Base-by-base conservation (phyloP, 2,113 vertebrate species). In the Rhineura floridana region DNA sequence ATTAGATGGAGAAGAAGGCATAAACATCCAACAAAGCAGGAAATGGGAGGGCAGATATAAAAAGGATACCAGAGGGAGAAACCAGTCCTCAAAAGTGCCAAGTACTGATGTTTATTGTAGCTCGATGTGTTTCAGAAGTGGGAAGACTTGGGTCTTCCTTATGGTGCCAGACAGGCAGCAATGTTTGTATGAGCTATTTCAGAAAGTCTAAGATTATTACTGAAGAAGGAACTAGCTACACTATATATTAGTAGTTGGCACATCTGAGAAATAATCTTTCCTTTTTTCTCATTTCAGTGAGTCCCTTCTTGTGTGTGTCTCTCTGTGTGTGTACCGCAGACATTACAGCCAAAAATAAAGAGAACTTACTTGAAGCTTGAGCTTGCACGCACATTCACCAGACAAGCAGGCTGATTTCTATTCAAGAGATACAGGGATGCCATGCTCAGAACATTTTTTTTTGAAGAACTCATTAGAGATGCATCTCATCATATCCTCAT, bases 1-100 rank as follows among this genome's bases (percentile, higher is more conserved):
- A n/a, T 89, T 85, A 90, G 81, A 83, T 13, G 84, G 88, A 75
- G 87, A 91, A 89, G 70, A 55, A 89, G 48, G 87, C 84, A 84
- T 63, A 84, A 87, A 86, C 73, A 84, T 91, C 59, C 78, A 2
- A 0, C 77, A 67, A 91, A 88, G 39, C 33, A 36, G n/a, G 28
- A 44, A 10, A 65, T 87, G 70, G 83, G 89, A 70, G n/a, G 63
- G 23, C 52, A 88, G 76, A 85, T 30, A 72, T 62, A 75, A 12
- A 70, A 70, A 33, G 33, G 33, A 70, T 33, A 21, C 55, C 55
- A 59, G 55, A 59, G 55, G 55, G 55, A 59, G 55, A 59, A 59
- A 59, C 55, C 6, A 19, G 55, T 59, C 21, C 17, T 59, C 55
- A 59, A 21, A 59, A 59, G 55, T 59, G 55, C 55, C 55, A 59